These are phyloP conservation scores for Xiphorhynchus elegans DNA, from an alignment of 2,113 vertebrate genomes.

Conservation along the genomic window DNA sequence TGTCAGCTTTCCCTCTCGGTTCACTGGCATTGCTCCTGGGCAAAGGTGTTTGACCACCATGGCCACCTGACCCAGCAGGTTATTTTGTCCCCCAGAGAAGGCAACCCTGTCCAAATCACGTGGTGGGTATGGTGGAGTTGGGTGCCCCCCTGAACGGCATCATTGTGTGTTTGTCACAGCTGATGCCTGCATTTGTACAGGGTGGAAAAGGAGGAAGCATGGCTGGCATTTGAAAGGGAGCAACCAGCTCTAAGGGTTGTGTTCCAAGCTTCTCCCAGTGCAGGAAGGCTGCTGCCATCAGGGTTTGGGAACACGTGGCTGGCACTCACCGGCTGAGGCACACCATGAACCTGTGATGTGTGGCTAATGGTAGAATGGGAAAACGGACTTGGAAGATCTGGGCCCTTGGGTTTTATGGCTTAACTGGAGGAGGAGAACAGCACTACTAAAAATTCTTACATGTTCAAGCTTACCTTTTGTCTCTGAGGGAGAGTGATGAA, in stretches of 20 bases:
- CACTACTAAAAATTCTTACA: background rate
- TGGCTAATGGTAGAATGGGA: background rate
- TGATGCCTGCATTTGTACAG: background rate
- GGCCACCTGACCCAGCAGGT: background rate
- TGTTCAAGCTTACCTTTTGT: background rate
- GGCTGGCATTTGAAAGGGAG: background rate
- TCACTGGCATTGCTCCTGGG: background rate
- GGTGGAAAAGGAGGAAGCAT: background rate
- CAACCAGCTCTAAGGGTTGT: background rate
- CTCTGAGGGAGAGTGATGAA: background rate
- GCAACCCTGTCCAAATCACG: background rate
- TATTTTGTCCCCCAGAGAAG: background rate
- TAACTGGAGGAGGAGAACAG: background rate
- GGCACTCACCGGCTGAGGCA: fast-evolving
- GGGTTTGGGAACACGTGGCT: background rate
- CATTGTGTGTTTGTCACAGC: no score
- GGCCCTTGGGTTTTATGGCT: background rate
- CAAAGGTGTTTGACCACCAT: background rate
- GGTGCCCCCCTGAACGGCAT: no score
- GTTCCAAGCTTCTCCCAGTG: background rate
- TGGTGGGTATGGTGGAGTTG: fast-evolving
- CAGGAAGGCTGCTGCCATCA: background rate
- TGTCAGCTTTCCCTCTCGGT: background rate
- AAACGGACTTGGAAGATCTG: background rate
- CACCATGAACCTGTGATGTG: background rate